Base-by-base conservation (phyloP, 2,113 vertebrate species). In the Aspiorhynchus laticeps region DNA sequence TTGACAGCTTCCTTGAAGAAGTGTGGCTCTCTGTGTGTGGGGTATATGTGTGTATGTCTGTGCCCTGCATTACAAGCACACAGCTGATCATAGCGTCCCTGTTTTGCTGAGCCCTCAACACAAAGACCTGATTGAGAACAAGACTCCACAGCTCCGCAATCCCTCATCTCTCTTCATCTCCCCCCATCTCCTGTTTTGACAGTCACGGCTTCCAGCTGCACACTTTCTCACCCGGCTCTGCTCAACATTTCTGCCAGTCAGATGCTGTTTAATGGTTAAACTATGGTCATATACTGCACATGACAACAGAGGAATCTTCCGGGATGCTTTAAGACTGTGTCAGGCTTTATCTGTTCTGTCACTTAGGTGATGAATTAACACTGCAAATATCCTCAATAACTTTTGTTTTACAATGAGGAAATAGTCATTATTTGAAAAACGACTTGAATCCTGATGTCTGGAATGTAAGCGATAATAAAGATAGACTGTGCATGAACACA, bases 61-160 rank as follows among this genome's bases (percentile, higher is more conserved):
- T 93, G 93, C 41, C 86, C 83, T 91, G 94, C 93, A 94, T 94
- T 82, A 90, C 92, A 95, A 95, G 89, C 89, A 90, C 92, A 93
- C 92, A 93, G 93, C 92, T 91, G 92, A 94, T 94, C 91, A 85
- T 80, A 86, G 91, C 88, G 89, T 92, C 92, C 93, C 92, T 93
- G 91, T 91, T 79, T 91, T 90, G 90, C 93, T 92, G 91, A 93
- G 88, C 87, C 88, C 69, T 61, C 78, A 36, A 92, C 89, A 94
- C 93, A 94, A 94, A 94, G 93, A 90, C 82, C 91, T 93, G 92
- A 94, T 94, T 94, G 92, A 94, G 87, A 38, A 91, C 88, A 86
- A 73, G 61, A 69, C 46, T 69, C 56, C 21, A 87, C 83, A 80
- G 85, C 90, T 21, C 76, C 77, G 63, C 81, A 61, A 19, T 80